These are phyloP conservation scores for Aplysia californica DNA, from an alignment of 1,140 invertebrate genomes.

Conservation along the genomic window DNA sequence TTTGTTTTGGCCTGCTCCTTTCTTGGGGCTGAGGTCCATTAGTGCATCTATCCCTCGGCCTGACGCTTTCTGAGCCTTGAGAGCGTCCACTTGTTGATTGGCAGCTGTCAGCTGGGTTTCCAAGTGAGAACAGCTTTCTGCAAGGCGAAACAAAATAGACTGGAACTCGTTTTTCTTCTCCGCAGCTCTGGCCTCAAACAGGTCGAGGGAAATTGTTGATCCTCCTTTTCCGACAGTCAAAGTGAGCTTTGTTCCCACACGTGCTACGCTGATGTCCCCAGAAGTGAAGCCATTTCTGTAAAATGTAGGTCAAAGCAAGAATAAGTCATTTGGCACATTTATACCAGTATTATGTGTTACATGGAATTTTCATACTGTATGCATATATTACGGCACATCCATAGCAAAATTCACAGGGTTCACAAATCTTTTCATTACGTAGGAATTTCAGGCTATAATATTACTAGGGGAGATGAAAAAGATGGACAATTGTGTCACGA, in stretches of 20 bases:
- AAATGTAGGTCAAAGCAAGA: too few relatives aligned
- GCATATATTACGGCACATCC: too few relatives aligned
- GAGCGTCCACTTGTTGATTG: slow-evolving; percentile 48
- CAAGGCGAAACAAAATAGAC: slow-evolving; percentile 52
- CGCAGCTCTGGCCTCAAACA: slow-evolving; percentile 58
- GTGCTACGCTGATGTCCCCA: slow-evolving; percentile 45
- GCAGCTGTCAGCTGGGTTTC: slow-evolving; percentile 43
- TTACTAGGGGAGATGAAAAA: too few relatives aligned
- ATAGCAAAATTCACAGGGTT: too few relatives aligned
- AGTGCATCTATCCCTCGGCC: slow-evolving; percentile 32
- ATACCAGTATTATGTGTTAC: too few relatives aligned
- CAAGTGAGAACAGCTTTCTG: slow-evolving; percentile 39
- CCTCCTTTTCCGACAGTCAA: slow-evolving; percentile 51
- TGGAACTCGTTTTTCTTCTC: slow-evolving; percentile 58
- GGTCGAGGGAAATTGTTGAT: slow-evolving; percentile 42
- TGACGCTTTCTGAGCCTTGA: slow-evolving; percentile 42
- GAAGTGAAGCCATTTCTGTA: slow-evolving; percentile 52
- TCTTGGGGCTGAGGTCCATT: slow-evolving; percentile 51
- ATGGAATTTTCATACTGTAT: too few relatives aligned
- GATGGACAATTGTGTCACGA: too few relatives aligned
- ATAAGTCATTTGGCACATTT: too few relatives aligned
- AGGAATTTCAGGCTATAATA: too few relatives aligned
- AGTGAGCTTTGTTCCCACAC: slow-evolving; percentile 49
- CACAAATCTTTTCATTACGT: too few relatives aligned
- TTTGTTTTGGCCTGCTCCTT: slow-evolving; percentile 42